phyloP scores from a whole-genome alignment of 2,888 invertebrate genomes.

The Gymnosoma rotundatum region DNA sequence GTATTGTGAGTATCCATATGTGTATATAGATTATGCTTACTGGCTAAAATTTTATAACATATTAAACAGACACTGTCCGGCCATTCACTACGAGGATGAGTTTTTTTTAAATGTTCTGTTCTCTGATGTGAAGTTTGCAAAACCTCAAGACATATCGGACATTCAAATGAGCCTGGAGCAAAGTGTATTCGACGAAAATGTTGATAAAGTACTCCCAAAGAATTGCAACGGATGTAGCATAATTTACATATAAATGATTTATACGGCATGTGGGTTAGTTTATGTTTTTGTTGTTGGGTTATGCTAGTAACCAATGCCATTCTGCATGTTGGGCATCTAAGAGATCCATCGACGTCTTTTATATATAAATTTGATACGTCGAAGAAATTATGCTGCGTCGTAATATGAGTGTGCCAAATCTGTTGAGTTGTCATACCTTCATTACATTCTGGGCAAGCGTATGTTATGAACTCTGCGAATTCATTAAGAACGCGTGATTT shows the following conservation, averaged over 20 bases:
- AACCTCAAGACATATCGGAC: conserved; percentile 44
- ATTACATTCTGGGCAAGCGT: conserved; percentile 71
- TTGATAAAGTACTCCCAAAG: conserved; percentile 47
- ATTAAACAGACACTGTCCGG: conserved; percentile 59
- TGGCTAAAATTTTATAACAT: conserved; percentile 44
- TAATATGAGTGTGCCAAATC: conserved; percentile 64
- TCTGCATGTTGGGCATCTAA: conserved; percentile 59
- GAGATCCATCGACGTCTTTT: conserved; percentile 33
- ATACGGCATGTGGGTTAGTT: conserved; percentile 66
- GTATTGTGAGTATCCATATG: conserved; percentile 59
- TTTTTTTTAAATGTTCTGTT: conserved; percentile 57
- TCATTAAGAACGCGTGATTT: conserved; percentile 53
- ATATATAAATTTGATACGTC: conserved; percentile 41
- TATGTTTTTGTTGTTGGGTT: conserved; percentile 58
- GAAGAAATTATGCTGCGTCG: conserved; percentile 62
- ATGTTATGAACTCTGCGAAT: conserved; percentile 62
- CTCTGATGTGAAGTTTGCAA: conserved; percentile 48
- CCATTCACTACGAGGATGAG: conserved; percentile 61
- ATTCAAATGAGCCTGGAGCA: conserved; percentile 49
- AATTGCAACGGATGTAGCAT: conserved; percentile 57
- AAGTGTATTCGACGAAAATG: conserved; percentile 67
- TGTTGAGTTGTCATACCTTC: conserved; percentile 46
- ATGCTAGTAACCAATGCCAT: conserved; percentile 18
- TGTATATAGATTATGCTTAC: neutral
- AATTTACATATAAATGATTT: conserved; percentile 66